These are phyloP conservation scores for Xenopus petersii DNA, from an alignment of 2,797 vertebrate species.

Conservation along the genomic window DNA sequence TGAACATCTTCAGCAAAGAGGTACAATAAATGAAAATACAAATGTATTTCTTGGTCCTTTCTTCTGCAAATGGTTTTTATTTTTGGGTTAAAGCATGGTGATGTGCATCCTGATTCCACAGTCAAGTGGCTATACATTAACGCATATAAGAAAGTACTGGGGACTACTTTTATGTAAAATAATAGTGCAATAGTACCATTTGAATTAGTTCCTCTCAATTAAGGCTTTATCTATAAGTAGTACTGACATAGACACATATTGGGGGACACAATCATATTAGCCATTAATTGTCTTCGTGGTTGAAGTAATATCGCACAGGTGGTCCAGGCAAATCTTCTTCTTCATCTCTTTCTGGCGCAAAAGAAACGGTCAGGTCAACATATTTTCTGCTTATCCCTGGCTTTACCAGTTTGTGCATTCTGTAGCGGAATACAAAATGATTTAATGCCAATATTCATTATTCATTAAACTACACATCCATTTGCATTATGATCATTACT, in stretches of 20 bases:
- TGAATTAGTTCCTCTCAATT: constrained; percentile 59
- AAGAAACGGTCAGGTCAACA: constrained; percentile 93
- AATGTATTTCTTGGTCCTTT: constrained; percentile 48
- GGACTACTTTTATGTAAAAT: constrained; percentile 50
- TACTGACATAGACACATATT: constrained; percentile 47
- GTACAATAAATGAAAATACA: constrained; percentile 11
- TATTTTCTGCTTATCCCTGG: constrained; percentile 87
- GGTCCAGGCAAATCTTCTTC: constrained; percentile 94
- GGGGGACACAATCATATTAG: constrained; percentile 56
- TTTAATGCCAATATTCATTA: too few relatives aligned
- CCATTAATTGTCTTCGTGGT: constrained; percentile 66
- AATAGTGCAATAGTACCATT: constrained; percentile 56
- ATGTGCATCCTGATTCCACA: constrained; percentile 52
- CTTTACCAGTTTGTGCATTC: constrained; percentile 98
- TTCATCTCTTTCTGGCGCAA: constrained; percentile 86
- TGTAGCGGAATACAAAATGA: constrained; percentile 55
- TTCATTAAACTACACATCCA: too few relatives aligned
- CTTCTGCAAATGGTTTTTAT: constrained; percentile 11
- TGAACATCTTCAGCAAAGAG: constrained; percentile 13
- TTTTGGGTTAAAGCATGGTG: constrained; percentile 50
- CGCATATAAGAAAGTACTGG: constrained; percentile 49
- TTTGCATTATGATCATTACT: too few relatives aligned
- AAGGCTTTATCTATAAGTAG: constrained; percentile 65
- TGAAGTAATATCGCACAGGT: constrained; percentile 93
- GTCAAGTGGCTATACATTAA: constrained; percentile 48